Evolutionary conservation across 2,113 vertebrate species (phyloP), one percentile per base, ranked within the genome.

Genomic region (Eretmochelys imbricata): DNA sequence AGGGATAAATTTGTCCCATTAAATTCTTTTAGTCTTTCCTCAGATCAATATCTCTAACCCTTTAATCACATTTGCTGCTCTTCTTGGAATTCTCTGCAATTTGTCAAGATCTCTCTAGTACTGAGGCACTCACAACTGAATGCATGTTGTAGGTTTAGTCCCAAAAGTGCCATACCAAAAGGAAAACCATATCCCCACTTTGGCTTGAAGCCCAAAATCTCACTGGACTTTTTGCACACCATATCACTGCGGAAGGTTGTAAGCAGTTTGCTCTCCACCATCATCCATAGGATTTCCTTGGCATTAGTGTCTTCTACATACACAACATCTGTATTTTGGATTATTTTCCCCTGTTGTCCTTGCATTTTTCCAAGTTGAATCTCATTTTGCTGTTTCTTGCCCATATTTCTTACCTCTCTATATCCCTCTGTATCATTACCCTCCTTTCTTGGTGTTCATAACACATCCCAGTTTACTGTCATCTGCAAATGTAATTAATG

Each of bases 351-450:
- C 31, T 19, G 10, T 17, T 38, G 72, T 62, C 13, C 86, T 72
- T 69, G 9, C 24, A 31, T 42, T 89, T 87, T 76, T 75, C 80
- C 91, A n/a, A 82, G 48, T 13, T 76, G 51, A 89, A 53, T n/a
- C 83, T 89, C 54, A 57, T 93, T 49, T 76, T 87, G 11, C 80
- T 84, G 79, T 65, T 83, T 84, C 69, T 1, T 0, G 57, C 17
- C 75, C 1, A 0, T 0, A 1, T 31, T 54, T 89, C 86, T 2
- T 7, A 69, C 16, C 35, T 81, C 81, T 27, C 42, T 29, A 93
- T n/a, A 80, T 29, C 5, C 35, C 0, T 17, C 2, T 1, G 46
- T 80, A 65, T 51, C 0, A 0, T 9, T 88, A 20, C 51, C 90
- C 42, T 72, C 65, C 29, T 42, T 22, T 46, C 49, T 10, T 51